Evolutionary conservation across 1,140 invertebrate genomes (phyloP).

Genomic region (Pygmarrhopalites habei): DNA sequence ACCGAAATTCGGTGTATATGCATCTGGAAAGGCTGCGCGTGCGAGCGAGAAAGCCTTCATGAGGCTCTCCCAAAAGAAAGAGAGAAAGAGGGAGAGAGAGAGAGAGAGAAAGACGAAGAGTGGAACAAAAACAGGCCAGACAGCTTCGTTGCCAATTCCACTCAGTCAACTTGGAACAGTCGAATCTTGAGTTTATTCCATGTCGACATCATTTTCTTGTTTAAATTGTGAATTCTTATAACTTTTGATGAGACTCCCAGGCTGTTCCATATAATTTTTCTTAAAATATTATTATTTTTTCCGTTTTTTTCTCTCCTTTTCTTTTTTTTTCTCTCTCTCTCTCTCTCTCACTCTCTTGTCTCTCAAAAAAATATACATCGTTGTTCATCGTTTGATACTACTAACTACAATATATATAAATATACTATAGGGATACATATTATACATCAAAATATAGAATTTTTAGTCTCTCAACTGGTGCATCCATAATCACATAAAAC

Average conservation of each 20-base stretch:
- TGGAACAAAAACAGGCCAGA: conserved; percentile 33
- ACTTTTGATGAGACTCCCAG: neutral
- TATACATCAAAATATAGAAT: too few species aligned
- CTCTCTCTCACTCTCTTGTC: neutral
- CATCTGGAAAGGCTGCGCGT: conserved; percentile 28
- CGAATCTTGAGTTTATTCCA: conserved; percentile 15
- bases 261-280: neutral
- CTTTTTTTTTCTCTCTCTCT: neutral
- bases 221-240: neutral
- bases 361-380: neutral
- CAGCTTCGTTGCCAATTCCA: conserved; percentile 34
- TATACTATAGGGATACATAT: too few species aligned
- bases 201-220: conserved; percentile 10
- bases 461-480: too few species aligned
- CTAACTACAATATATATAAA: too few species aligned
- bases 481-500: too few species aligned
- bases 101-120: too few species aligned
- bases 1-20: conserved; percentile 23
- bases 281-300: too few species aligned
- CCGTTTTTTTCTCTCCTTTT: too few species aligned
- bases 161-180: conserved; percentile 15
- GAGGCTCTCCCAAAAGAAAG: conserved; percentile 17
- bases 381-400: too few species aligned
- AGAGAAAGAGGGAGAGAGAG: too few species aligned
- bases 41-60: conserved; percentile 28